Evolutionary conservation across 1,140 invertebrate genomes (phyloP), one percentile per base, ranked within the genome.

Genomic region (Bombus turneri): DNA sequence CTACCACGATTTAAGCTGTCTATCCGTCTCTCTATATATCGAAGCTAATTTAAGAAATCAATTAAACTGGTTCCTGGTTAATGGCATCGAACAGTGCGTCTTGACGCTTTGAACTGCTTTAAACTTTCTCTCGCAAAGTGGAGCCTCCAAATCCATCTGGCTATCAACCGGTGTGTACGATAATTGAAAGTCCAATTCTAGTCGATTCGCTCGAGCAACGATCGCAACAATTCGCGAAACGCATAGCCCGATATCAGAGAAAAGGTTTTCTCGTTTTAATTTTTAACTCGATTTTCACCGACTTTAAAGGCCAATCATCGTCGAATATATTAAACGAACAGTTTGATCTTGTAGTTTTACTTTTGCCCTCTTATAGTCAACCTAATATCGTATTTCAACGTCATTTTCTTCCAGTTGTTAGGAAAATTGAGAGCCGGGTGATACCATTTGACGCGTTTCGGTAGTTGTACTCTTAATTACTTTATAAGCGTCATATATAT

Each of bases 31-130:
- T 9, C 9, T 31, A 18, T 34, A 3, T 47, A n/a, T 37, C 78
- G 82, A 79, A 28, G 64, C 64, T 68, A 91, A 90, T 90, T 90
- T 85, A 82, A 82, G 81, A 57, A 91, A 91, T 90, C 87, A 90
- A 91, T 91, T 90, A 91, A 91, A 87, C 64, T 43, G 71, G 64
- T 53, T 37, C 34, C 83, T 78, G 84, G 74, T 74, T 86, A 81
- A 82, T 64, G 43, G 72, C 66, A 39, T 25, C 72, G n/a, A 39
- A 83, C 76, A 83, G 81, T 74, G 69, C 43, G 43, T 64, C 59
- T 39, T 75, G 43, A 8, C 9, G 47, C 22, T 22, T 76, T 18
- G 28, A 69, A 83, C 22, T n/a, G 74, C 57, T 43, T 59, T 15
- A 15, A 68, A 59, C 47, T 71, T 57, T 39, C 37, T 57, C 34